Percentiles rank a stretch among this genome's conserved stretches.
Conservation (phyloP, 1,140 invertebrate species). For the Trachymyrmex septentrionalis region DNA sequence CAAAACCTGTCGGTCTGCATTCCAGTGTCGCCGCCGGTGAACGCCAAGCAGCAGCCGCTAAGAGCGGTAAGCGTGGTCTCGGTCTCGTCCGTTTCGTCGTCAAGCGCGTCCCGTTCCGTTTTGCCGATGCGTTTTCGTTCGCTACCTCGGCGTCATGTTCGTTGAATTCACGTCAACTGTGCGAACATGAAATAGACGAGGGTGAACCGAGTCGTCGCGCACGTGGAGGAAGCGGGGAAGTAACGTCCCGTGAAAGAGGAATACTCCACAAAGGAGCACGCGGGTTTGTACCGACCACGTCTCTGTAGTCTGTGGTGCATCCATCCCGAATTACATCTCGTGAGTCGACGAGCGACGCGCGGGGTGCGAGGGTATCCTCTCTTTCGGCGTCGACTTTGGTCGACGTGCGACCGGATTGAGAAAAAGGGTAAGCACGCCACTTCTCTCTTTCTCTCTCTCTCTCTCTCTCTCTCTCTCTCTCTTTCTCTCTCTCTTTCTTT, state of each 20-base stretch:
- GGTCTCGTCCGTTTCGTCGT: conserved; percentile 29
- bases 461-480: no score
- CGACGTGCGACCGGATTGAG: conserved; percentile 49
- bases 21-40: conserved; percentile 76
- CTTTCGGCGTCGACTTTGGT: conserved; percentile 43
- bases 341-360: background rate
- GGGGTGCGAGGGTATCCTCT: background rate
- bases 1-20: conserved; percentile 79
- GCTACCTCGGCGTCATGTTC: background rate
- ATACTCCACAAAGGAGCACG: background rate
- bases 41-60: conserved; percentile 65
- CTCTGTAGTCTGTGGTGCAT: background rate
- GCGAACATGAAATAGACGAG: conserved; percentile 44
- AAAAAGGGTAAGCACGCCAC: conserved; percentile 68
- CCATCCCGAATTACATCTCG: background rate
- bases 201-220: background rate
- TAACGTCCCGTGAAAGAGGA: background rate
- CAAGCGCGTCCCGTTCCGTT: conserved; percentile 1
- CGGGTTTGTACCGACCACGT: background rate
- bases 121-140: background rate
- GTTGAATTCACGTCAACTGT: background rate
- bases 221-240: background rate
- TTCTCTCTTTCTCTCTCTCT: background rate
- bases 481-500: no score
- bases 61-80: conserved; percentile 12